These are phyloP conservation scores for Perca flavescens DNA, from an alignment of 2,113 vertebrate species.

Conservation along the genomic window DNA sequence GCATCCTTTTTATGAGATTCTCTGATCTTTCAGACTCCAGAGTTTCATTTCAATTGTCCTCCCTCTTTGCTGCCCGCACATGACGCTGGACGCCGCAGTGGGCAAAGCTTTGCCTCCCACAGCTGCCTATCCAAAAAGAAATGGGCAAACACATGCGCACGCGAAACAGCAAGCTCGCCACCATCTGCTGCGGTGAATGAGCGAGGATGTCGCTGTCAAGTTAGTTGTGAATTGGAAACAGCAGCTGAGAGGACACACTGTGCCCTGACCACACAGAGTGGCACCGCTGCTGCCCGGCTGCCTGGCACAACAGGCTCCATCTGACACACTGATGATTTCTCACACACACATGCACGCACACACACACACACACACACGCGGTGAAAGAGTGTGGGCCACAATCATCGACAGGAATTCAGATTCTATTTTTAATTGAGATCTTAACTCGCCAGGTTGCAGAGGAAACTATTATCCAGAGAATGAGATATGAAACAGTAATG, in stretches of 20 bases:
- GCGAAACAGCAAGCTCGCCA: constrained; percentile 30
- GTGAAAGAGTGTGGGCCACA: constrained; percentile 11
- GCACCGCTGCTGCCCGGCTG: constrained; percentile 65
- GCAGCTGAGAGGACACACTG: constrained; percentile 76
- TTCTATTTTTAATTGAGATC: constrained; percentile 19
- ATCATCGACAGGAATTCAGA: constrained; percentile 24
- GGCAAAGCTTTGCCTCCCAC: constrained; percentile 57
- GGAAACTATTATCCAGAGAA: not conserved
- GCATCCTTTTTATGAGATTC: constrained; percentile 22
- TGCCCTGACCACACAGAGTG: constrained; percentile 74
- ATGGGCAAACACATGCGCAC: constrained; percentile 46
- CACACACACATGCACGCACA: constrained; percentile 9
- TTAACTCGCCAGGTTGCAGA: constrained; percentile 5
- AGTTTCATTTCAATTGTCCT: constrained; percentile 47
- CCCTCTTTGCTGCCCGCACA: constrained; percentile 35
- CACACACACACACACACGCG: too few species aligned
- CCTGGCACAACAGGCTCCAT: constrained; percentile 68
- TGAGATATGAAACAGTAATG: not conserved
- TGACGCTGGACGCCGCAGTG: constrained; percentile 49
- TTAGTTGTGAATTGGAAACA: constrained; percentile 72
- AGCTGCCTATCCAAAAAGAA: constrained; percentile 73
- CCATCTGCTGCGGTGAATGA: constrained; percentile 73
- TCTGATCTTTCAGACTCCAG: constrained; percentile 31
- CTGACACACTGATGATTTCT: constrained; percentile 63
- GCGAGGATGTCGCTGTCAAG: constrained; percentile 67